These are phyloP conservation scores for Oedothorax gibbosus DNA, from an alignment of 1,140 invertebrate species.

Conservation along the genomic window DNA sequence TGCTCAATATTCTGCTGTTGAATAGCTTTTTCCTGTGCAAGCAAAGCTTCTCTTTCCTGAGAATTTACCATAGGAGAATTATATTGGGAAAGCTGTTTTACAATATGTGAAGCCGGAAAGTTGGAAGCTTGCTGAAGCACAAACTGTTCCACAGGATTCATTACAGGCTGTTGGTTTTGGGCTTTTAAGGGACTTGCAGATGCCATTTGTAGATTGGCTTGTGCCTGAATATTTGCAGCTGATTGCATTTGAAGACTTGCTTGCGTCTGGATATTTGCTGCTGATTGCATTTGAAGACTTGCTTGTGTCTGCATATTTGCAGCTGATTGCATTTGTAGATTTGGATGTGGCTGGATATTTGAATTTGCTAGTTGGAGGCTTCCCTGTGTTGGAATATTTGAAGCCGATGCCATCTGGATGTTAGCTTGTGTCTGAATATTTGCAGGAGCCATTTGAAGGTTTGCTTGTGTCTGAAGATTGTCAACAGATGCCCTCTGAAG, in stretches of 20 bases:
- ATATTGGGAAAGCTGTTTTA: constrained; percentile 44
- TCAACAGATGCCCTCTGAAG: no score
- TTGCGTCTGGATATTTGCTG: neutral
- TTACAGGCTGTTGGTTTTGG: neutral
- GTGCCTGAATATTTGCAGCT: neutral
- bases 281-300: neutral
- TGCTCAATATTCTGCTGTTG: constrained; percentile 47
- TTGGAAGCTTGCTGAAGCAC: constrained; percentile 33
- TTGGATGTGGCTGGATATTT: no score
- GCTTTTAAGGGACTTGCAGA: neutral
- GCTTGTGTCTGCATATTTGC: no score
- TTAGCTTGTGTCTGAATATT: no score
- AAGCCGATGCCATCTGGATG: no score
- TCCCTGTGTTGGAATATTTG: no score
- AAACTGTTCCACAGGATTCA: constrained; percentile 37
- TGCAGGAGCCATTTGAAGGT: no score
- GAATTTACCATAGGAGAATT: constrained; percentile 25
- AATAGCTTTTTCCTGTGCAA: constrained; percentile 11
- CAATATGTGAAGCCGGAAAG: constrained; percentile 29
- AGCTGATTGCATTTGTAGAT: no score
- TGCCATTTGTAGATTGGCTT: neutral
- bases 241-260: neutral
- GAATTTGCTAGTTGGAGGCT: no score
- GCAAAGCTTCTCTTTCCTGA: neutral
- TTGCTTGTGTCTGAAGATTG: no score